Percentiles rank a stretch among this genome's conserved stretches.
These are phyloP conservation scores for Carassius gibelio DNA, from an alignment of 2,113 vertebrate species.

Conservation along the genomic window DNA sequence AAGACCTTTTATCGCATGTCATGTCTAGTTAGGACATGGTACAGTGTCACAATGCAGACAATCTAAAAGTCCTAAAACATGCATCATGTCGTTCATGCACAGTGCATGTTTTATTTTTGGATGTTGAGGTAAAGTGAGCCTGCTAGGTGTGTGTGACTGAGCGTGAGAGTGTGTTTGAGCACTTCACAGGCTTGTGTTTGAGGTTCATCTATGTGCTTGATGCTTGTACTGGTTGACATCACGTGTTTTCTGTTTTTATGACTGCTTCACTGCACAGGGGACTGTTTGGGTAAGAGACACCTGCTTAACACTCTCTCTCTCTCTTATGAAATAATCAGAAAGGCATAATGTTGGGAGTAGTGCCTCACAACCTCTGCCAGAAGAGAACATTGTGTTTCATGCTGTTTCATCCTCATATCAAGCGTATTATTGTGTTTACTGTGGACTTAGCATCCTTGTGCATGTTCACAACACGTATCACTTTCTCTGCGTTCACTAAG, in stretches of 20 bases:
- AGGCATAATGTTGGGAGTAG: not conserved
- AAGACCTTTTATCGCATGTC: no score
- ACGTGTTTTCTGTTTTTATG: conserved; percentile 74
- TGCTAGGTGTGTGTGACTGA: conserved; percentile 23
- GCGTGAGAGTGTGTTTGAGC: conserved; percentile 29
- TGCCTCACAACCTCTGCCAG: not conserved
- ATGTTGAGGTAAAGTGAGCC: not conserved
- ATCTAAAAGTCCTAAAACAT: not conserved
- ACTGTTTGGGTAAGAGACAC: conserved; percentile 85
- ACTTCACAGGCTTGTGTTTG: not conserved
- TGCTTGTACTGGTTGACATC: conserved; percentile 66
- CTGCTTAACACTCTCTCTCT: conserved; percentile 16
- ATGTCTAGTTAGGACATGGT: not conserved
- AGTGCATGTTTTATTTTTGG: conserved; percentile 47
- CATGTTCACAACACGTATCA: not conserved
- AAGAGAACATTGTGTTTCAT: not conserved
- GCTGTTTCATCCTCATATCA: not conserved
- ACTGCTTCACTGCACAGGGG: conserved; percentile 80
- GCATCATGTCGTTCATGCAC: not conserved
- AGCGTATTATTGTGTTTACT: not conserved
- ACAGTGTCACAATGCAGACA: not conserved
- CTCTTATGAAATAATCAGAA: not conserved
- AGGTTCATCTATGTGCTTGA: conserved; percentile 44
- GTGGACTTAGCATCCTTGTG: not conserved
- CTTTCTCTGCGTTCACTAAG: not conserved